A percentile compares a stretch with the other conserved stretches of the same genome.
Evolutionary conservation across 2,113 vertebrate genomes (phyloP).

Genomic region (Apteryx mantelli): DNA sequence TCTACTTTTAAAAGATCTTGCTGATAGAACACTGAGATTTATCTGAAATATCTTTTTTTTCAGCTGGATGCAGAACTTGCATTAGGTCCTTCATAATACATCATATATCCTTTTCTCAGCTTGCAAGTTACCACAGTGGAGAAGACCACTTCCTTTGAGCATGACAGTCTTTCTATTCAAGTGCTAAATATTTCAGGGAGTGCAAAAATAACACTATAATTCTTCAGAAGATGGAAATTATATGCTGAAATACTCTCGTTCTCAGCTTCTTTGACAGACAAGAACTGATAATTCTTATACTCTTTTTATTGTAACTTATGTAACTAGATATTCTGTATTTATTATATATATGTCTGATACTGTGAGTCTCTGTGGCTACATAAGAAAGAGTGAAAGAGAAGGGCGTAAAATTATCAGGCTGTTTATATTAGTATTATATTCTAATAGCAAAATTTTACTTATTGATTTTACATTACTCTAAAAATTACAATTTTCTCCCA

Average conservation of each 20-base stretch:
- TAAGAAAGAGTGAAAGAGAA: background rate
- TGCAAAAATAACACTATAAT: constrained; percentile 30
- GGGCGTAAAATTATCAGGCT: background rate
- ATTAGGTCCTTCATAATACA: background rate
- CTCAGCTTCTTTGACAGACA: constrained; percentile 35
- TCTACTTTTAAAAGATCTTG: background rate
- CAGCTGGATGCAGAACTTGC: background rate
- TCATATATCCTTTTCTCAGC: background rate
- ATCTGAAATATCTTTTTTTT: background rate
- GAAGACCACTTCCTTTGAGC: background rate
- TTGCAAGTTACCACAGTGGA: background rate
- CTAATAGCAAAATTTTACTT: background rate
- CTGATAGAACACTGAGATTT: background rate
- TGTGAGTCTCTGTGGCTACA: background rate
- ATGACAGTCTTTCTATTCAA: constrained; percentile 11
- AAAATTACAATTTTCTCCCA: background rate
- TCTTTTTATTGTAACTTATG: background rate
- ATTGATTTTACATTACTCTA: background rate
- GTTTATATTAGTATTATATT: background rate
- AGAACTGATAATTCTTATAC: background rate
- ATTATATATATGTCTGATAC: background rate
- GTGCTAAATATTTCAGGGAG: constrained; percentile 17
- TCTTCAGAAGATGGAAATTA: constrained; percentile 30
- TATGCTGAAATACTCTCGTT: constrained; percentile 27
- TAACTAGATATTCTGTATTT: constrained; percentile 18